phyloP scores from a whole-genome alignment of 2,113 vertebrate species.

The Myrmecobius fasciatus region DNA sequence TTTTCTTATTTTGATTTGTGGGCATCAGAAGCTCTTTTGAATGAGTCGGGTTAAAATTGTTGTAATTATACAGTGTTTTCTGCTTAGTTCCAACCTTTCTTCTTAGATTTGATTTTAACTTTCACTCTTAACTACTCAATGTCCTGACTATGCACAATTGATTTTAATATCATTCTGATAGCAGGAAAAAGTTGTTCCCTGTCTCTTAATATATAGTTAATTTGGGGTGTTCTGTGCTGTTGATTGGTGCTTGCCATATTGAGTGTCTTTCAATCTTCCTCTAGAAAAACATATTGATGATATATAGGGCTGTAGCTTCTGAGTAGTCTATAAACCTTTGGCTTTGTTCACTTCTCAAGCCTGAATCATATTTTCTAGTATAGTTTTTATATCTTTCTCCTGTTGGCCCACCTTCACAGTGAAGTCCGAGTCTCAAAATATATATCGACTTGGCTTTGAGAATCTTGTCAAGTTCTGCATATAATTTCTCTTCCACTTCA shows the following conservation, averaged over 20 bases:
- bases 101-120: background rate
- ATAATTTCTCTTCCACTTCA: background rate
- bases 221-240: background rate
- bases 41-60: background rate
- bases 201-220: background rate
- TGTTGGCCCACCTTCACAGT: background rate
- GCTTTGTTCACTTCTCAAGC: background rate
- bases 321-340: background rate
- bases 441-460: background rate
- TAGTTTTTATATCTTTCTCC: background rate
- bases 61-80: background rate
- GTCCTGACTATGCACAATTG: background rate
- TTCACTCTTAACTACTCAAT: background rate
- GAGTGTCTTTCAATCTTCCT: background rate
- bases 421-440: background rate
- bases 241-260: background rate
- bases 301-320: background rate
- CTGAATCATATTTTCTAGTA: background rate
- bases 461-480: background rate
- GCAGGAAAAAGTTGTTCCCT: background rate
- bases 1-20: background rate
- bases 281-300: background rate
- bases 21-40: background rate
- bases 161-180: background rate
- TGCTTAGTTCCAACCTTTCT: background rate